Evolutionary conservation across 2,888 invertebrate genomes (phyloP).

Genomic region (Metalampra italica): DNA sequence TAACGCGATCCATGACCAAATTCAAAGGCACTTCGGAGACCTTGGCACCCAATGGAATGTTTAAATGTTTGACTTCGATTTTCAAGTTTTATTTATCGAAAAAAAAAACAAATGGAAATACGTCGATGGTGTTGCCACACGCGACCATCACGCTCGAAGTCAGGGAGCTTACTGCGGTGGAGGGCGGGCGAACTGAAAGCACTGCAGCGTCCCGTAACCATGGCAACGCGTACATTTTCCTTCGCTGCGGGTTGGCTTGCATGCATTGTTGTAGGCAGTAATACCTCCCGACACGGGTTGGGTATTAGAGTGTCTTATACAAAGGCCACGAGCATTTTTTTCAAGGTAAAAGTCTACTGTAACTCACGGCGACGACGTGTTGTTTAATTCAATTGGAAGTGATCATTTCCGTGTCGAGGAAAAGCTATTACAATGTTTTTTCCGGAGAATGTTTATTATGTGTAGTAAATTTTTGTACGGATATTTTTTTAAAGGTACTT

Average conservation of each 20-base stretch:
- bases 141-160: conserved; percentile 37
- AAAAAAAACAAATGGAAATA: conserved; percentile 16
- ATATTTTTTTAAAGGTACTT: too few relatives aligned
- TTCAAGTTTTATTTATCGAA: conserved; percentile 18
- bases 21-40: conserved; percentile 4
- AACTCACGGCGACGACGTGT: too few relatives aligned
- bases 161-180: conserved; percentile 61
- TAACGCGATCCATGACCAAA: conserved; percentile 9
- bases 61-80: conserved; percentile 1
- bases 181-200: conserved; percentile 45
- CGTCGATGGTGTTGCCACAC: conserved; percentile 19
- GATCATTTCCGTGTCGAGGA: too few relatives aligned
- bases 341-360: too few relatives aligned
- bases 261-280: conserved; percentile 42
- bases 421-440: too few relatives aligned
- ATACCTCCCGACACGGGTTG: conserved; percentile 24
- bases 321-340: too few relatives aligned
- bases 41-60: conserved; percentile 6
- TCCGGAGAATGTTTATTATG: too few relatives aligned
- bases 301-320: conserved; percentile 24
- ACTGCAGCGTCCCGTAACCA: conserved; percentile 72
- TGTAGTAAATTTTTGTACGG: too few relatives aligned
- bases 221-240: conserved; percentile 52
- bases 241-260: conserved; percentile 35
- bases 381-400: too few relatives aligned